Percentiles rank a stretch among this genome's conserved stretches.
Evolutionary conservation across 2,797 vertebrate species (phyloP).

Genomic region (Micrastur ruficollis): DNA sequence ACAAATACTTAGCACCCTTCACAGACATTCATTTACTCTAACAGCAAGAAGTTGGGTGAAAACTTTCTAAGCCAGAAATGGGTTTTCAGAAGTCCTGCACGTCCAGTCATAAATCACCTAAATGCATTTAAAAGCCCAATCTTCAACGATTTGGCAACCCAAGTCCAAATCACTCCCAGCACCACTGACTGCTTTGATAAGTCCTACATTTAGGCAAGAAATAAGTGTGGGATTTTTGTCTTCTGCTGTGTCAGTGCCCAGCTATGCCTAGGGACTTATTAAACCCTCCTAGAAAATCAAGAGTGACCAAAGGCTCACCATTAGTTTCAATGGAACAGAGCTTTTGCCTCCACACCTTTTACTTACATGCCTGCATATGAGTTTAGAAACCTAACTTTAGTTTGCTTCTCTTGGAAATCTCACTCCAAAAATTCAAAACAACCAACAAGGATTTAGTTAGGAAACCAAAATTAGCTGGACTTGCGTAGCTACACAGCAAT

Average conservation of each 20-base stretch:
- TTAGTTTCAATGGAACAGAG: not conserved
- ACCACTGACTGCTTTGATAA: not conserved
- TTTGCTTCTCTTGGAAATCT: not conserved
- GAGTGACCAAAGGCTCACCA: not conserved
- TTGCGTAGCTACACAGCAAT: not conserved
- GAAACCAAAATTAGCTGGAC: not conserved
- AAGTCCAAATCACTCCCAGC: not conserved
- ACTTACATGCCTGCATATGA: not conserved
- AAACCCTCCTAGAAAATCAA: not conserved
- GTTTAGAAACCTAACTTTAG: not conserved
- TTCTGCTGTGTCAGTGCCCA: not conserved
- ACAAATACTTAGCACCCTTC: not conserved
- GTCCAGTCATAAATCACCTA: not conserved
- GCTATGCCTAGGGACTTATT: not conserved
- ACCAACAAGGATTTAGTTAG: not conserved
- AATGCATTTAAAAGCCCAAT: not conserved
- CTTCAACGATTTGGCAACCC: not conserved
- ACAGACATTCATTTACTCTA: not conserved
- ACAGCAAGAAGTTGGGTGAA: not conserved
- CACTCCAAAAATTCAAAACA: not conserved
- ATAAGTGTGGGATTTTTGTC: not conserved
- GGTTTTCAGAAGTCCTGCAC: not conserved
- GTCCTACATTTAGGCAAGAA: not conserved
- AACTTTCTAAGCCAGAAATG: not conserved
- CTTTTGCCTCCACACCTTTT: not conserved